Percentiles rank a stretch among this genome's conserved stretches.
Conservation (phyloP, 1,140 invertebrate species). For the Drosophila lowei region DNA sequence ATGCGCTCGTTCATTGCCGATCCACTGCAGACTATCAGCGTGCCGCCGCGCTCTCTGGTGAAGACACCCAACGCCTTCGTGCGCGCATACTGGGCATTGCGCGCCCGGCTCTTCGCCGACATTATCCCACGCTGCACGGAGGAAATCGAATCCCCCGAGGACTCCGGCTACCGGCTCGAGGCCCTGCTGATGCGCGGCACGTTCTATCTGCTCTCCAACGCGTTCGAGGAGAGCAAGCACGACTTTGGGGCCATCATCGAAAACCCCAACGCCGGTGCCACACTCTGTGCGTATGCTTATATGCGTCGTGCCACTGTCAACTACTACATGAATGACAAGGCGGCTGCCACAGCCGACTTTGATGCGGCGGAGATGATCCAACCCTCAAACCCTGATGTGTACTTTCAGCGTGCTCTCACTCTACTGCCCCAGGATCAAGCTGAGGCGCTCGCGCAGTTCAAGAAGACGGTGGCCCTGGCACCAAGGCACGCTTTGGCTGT, state of each 20-base stretch:
- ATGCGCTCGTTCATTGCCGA: conserved; percentile 92
- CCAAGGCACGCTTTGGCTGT: conserved; percentile 91
- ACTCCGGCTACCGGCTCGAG: conserved; percentile 85
- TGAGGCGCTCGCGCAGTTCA: conserved; percentile 91
- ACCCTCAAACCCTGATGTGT: conserved; percentile 92
- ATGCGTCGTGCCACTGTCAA: conserved; percentile 93
- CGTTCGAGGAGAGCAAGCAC: conserved; percentile 87
- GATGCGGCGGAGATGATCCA: conserved; percentile 89
- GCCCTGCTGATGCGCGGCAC: conserved; percentile 91
- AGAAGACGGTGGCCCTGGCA: conserved; percentile 91
- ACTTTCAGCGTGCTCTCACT: conserved; percentile 89
- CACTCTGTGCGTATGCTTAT: conserved; percentile 91
- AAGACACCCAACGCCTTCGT: conserved; percentile 85
- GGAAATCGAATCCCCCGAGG: conserved; percentile 87
- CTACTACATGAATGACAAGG: conserved; percentile 90
- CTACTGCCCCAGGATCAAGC: conserved; percentile 91
- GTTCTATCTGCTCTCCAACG: conserved; percentile 90
- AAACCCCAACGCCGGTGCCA: conserved; percentile 84
- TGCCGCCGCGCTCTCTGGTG: conserved; percentile 44
- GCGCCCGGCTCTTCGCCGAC: conserved; percentile 89
- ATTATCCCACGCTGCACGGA: conserved; percentile 91
- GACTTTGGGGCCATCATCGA: conserved; percentile 88
- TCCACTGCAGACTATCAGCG: conserved; percentile 84
- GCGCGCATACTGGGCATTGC: conserved; percentile 87
- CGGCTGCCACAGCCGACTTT: conserved; percentile 91